A percentile compares a stretch with the other conserved stretches of the same genome.
phyloP scores from a whole-genome alignment of 2,113 vertebrate genomes.

The Chamaea fasciata region DNA sequence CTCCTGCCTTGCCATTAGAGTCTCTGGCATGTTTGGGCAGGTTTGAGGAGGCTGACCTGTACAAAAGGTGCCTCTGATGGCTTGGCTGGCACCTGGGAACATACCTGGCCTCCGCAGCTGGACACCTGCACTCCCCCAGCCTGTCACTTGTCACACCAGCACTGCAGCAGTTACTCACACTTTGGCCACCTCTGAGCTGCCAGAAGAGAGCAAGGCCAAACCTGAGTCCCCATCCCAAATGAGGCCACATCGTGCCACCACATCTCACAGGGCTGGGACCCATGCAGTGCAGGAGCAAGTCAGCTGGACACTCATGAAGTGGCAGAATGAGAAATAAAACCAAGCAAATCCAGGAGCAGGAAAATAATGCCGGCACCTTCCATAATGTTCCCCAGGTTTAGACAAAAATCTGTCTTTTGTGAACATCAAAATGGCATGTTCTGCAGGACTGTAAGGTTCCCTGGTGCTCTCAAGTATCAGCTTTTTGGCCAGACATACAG shows the following conservation, averaged over 20 bases:
- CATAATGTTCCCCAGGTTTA: background rate
- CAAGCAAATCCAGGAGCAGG: background rate
- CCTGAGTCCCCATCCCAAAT: background rate
- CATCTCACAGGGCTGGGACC: background rate
- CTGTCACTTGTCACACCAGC: background rate
- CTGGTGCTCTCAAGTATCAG: background rate
- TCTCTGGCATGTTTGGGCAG: background rate
- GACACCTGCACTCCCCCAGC: background rate
- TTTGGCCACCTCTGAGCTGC: background rate
- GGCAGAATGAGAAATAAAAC: background rate
- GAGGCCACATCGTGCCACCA: background rate
- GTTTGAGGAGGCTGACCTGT: background rate
- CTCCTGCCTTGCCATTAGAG: background rate
- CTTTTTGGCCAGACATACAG: conserved; percentile 53
- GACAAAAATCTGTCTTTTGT: background rate
- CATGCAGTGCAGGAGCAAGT: fast-evolving
- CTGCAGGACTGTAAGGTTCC: background rate
- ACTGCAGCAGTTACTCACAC: background rate
- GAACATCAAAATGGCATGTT: background rate
- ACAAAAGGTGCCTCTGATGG: background rate
- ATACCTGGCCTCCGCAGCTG: background rate
- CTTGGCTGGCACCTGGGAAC: background rate
- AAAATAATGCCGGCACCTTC: background rate
- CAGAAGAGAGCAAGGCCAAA: background rate
- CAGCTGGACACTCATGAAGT: fast-evolving